Conservation (phyloP, 2,113 vertebrate species). For the Eudyptes chrysolophus region DNA sequence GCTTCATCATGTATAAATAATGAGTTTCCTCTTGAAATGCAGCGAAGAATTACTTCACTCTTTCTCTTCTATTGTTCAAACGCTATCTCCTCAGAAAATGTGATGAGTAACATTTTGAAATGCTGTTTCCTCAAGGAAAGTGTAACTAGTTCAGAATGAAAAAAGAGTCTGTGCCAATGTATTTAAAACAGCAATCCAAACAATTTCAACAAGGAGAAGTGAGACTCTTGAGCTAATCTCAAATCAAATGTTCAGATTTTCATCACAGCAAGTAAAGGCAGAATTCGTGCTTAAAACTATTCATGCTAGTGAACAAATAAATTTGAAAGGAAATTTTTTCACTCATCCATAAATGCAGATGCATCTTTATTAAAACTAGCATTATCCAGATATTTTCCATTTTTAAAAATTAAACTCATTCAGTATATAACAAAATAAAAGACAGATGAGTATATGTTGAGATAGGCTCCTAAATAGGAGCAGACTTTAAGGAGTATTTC, state of each 20-base stretch:
- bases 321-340: neutral
- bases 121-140: neutral
- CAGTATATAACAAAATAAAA: accelerated
- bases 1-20: neutral
- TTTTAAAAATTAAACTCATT: neutral
- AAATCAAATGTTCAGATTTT: neutral
- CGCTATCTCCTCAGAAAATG: neutral
- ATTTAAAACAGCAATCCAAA: neutral
- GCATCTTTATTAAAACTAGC: neutral
- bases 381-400: neutral
- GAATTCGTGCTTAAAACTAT: neutral
- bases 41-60: neutral
- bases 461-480: neutral
- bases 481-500: neutral
- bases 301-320: neutral
- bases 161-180: neutral
- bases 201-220: neutral
- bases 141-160: neutral
- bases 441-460: neutral
- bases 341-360: neutral
- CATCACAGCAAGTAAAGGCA: neutral
- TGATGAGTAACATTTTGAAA: neutral
- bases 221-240: neutral
- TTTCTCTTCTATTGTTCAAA: neutral
- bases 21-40: neutral